Base-by-base conservation (phyloP, 2,113 vertebrate genomes). In the Platysternon megacephalum region DNA sequence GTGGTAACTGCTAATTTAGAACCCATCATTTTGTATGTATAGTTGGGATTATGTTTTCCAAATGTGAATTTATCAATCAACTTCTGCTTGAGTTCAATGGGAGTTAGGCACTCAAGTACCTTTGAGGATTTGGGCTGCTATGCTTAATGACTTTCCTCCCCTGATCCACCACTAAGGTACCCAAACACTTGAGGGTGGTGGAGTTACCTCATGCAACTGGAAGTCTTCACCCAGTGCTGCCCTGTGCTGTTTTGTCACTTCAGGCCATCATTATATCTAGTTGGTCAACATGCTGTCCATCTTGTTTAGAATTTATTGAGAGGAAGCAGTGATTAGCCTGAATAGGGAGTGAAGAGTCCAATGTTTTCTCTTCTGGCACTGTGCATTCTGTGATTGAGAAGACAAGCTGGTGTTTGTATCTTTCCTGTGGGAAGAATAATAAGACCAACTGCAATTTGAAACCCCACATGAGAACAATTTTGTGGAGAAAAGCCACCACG, bases 351-450 rank as follows among this genome's bases (percentile, higher is more conserved):
- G 56, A 92, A 84, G 42, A 90, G 85, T 82, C 22, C 87, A 48
- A 51, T 82, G 46, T 81, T 92, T 90, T 61, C 52, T 91, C 61
- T 80, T 84, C 61, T 94, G 87, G 83, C 58, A 92, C 83, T 93
- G 42, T 55, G n/a, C 58, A 87, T 95, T 96, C 79, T 74, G 85
- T 91, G 55, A 55, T 2, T 86, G 87, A 85, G 84, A 85, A 86
- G 81, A 91, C 55, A 91, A 91, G 51, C 42, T 89, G 83, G 55
- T 94, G 83, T 93, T 92, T 84, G 21, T 87, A 51, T 87, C 78
- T 84, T 93, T 95, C 22, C 42, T 82, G 39, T 1, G 0, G 1
- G 44, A 86, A 53, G 79, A 87, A 49, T 78, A 85, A 87, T n/a
- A 89, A 85, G 16, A 51, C 74, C n/a, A 85, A 83, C 55, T 2